phyloP scores from a whole-genome alignment of 1,140 invertebrate species.

The Physella acuta region DNA sequence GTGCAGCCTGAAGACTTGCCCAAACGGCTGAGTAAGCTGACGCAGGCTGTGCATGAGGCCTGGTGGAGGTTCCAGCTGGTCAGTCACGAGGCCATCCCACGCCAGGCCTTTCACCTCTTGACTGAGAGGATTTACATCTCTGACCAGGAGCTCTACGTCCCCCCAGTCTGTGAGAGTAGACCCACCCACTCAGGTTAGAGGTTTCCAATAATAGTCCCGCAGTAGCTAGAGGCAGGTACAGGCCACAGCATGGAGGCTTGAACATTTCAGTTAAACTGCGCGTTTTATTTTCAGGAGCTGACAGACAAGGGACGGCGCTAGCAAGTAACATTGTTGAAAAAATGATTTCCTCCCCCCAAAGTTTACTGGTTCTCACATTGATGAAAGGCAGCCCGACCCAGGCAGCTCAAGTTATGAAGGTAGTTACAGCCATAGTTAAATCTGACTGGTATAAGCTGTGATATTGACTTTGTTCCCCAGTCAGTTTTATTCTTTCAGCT shows the following conservation, averaged over 20 bases:
- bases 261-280: too few relatives aligned
- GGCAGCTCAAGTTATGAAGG: constrained; percentile 55
- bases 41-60: constrained; percentile 53
- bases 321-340: constrained; percentile 47
- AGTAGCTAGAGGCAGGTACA: too few relatives aligned
- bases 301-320: too few relatives aligned
- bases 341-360: constrained; percentile 50
- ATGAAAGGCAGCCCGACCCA: constrained; percentile 43
- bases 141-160: constrained; percentile 27
- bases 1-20: constrained; percentile 38
- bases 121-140: constrained; percentile 34
- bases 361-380: constrained; percentile 50
- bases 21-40: constrained; percentile 44
- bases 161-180: constrained; percentile 5
- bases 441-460: too few relatives aligned
- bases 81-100: constrained; percentile 47
- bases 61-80: constrained; percentile 58
- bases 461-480: too few relatives aligned
- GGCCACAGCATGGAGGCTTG: too few relatives aligned
- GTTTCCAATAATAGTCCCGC: too few relatives aligned
- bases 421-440: constrained; percentile 28
- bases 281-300: too few relatives aligned
- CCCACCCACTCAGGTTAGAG: too few relatives aligned
- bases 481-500: too few relatives aligned
- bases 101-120: constrained; percentile 42